Evolutionary conservation across 2,888 invertebrate species (phyloP).

Genomic region (Drosophila neutralis): DNA sequence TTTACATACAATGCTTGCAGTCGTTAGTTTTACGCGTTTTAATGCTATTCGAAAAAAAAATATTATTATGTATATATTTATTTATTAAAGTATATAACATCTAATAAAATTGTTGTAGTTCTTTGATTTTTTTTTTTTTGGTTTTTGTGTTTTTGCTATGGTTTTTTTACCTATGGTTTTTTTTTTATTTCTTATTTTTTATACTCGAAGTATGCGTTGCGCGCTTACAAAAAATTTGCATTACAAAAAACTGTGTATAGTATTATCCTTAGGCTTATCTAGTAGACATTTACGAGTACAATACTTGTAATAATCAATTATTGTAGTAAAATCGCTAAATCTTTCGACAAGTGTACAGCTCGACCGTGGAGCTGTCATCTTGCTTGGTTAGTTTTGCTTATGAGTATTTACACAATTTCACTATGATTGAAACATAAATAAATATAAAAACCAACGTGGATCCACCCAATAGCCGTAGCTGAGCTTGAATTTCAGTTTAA

Average conservation of each 20-base stretch:
- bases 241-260: conserved; percentile 46
- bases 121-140: background rate
- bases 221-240: conserved; percentile 40
- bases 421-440: conserved; percentile 26
- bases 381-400: conserved; percentile 36
- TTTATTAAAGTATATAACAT: conserved; percentile 35
- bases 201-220: conserved; percentile 46
- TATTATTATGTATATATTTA: conserved; percentile 17
- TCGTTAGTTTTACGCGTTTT: conserved; percentile 59
- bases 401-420: conserved; percentile 55
- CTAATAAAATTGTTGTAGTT: conserved; percentile 49
- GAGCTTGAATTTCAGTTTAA: conserved; percentile 51
- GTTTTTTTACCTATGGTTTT: background rate
- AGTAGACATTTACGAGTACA: conserved; percentile 48
- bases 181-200: conserved; percentile 14
- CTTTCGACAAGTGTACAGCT: conserved; percentile 14
- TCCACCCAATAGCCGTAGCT: conserved; percentile 33
- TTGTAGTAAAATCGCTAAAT: conserved; percentile 66
- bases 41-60: conserved; percentile 45
- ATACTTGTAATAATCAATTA: conserved; percentile 49
- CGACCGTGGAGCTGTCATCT: background rate
- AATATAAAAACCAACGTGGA: conserved; percentile 5
- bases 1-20: conserved; percentile 66
- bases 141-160: background rate
- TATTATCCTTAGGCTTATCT: conserved; percentile 44